Evolutionary conservation across 2,888 invertebrate species (phyloP).

Genomic region (Zaprionus bogoriensis): DNA sequence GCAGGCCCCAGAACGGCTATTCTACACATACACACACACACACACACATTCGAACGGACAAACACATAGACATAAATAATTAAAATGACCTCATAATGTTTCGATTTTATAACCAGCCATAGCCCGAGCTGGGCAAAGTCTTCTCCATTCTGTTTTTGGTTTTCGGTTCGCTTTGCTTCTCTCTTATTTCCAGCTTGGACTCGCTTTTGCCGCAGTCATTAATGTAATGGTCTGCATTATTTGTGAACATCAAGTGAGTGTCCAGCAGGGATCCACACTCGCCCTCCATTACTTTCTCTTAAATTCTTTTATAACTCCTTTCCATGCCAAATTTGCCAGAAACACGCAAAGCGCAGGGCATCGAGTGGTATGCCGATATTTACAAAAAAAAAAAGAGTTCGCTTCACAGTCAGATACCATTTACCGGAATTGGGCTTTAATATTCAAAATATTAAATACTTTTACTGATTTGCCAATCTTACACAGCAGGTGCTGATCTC

Average conservation of each 20-base stretch:
- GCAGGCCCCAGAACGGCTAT: slow-evolving; percentile 4
- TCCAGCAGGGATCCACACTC: slow-evolving; percentile 2
- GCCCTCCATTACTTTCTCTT: no score
- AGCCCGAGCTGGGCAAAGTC: slow-evolving; percentile 9
- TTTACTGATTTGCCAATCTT: no score
- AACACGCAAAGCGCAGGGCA: background rate
- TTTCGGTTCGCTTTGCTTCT: slow-evolving; percentile 1
- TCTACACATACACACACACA: slow-evolving; percentile 1
- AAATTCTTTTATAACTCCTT: no score
- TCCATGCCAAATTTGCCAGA: background rate
- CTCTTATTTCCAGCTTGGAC: slow-evolving; percentile 27
- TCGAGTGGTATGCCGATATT: background rate
- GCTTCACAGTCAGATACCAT: no score
- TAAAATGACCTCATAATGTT: slow-evolving; percentile 69
- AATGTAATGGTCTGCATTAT: slow-evolving; percentile 68
- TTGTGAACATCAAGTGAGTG: slow-evolving; percentile 50
- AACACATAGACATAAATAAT: slow-evolving; percentile 56
- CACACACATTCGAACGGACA: slow-evolving; percentile 12
- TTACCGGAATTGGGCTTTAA: no score
- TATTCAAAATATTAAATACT: no score
- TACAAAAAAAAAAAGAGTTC: background rate
- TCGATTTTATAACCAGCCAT: slow-evolving; percentile 53
- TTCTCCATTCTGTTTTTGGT: slow-evolving; percentile 5
- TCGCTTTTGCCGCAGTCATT: slow-evolving; percentile 68
- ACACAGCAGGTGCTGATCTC: no score